Evolutionary conservation across 2,888 invertebrate genomes (phyloP).

Genomic region (Artemia sinica): DNA sequence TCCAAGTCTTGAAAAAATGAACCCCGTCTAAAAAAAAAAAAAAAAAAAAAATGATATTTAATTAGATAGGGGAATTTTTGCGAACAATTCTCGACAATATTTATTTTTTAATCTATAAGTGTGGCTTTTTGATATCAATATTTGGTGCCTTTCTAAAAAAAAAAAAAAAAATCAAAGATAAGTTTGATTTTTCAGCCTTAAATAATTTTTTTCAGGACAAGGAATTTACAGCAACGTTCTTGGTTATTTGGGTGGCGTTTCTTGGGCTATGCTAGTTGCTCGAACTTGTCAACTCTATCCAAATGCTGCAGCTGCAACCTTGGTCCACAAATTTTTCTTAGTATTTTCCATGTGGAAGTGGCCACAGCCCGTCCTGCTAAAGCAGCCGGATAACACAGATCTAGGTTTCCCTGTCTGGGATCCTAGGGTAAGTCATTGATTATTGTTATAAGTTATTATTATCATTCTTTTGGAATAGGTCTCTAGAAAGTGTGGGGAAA

Average conservation of each 20-base stretch:
- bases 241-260: conserved; percentile 93
- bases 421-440: conserved; percentile 50
- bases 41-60: too few relatives aligned
- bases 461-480: too few relatives aligned
- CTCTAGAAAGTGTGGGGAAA: too few relatives aligned
- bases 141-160: background rate
- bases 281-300: conserved; percentile 96
- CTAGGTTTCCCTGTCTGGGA: conserved; percentile 92
- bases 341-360: conserved; percentile 98
- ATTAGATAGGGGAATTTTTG: too few relatives aligned
- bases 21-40: too few relatives aligned
- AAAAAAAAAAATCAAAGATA: background rate
- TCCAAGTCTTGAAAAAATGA: too few relatives aligned
- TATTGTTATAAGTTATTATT: too few relatives aligned
- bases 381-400: conserved; percentile 71
- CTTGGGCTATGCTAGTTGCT: conserved; percentile 99
- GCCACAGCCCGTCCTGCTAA: conserved; percentile 92
- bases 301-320: conserved; percentile 78
- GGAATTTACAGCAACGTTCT: conserved; percentile 96
- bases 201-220: conserved; percentile 44
- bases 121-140: too few relatives aligned
- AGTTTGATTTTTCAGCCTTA: background rate
- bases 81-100: too few relatives aligned
- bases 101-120: too few relatives aligned
- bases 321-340: conserved; percentile 95